Evolutionary conservation across 1,140 invertebrate species (phyloP), one percentile per base, ranked within the genome.

Genomic region (Drosophila leontia): DNA sequence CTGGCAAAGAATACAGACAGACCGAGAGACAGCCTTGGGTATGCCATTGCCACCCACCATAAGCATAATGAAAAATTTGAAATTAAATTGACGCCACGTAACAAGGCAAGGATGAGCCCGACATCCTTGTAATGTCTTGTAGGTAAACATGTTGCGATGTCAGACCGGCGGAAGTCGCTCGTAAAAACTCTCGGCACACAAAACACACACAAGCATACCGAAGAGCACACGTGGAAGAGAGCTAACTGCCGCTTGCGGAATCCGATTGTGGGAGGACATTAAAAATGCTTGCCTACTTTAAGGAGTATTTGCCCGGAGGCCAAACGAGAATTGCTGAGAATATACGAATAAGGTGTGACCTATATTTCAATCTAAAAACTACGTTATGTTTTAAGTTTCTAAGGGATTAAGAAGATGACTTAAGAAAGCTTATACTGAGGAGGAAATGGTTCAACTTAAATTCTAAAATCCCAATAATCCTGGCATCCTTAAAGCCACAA

Each of bases 31-130:
- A 37, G 37, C 42, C 56, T 50, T 37, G 35, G n/a, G 51, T 42
- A 45, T 12, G 12, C 17, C 41, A 19, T 13, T 47, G 53, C 48
- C 32, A 35, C 26, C 60, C 34, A 58, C 65, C 78, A 72, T 86
- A 82, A 86, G 80, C 80, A 87, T 87, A 87, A 88, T 87, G 84
- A 87, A 88, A 87, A 87, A 87, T 87, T 77, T 81, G 84, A 83
- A 87, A 87, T 87, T 87, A 87, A 87, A 87, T 87, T 88, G 84
- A 87, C 77, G 84, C 84, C 84, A 80, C 84, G 77, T 78, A 58
- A 72, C 45, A 39, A 37, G 35, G 37, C 15, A n/a, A 61, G 50
- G 50, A 47, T 51, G 44, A 80, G 61, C 68, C 48, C 80, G 51
- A 76, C 84, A 82, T 70, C 80, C 84, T 70, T 84, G 84, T 87